Percentiles rank a stretch among this genome's conserved stretches.
Evolutionary conservation across 2,113 vertebrate species (phyloP).

Genomic region (Leucopsar rothschildi): DNA sequence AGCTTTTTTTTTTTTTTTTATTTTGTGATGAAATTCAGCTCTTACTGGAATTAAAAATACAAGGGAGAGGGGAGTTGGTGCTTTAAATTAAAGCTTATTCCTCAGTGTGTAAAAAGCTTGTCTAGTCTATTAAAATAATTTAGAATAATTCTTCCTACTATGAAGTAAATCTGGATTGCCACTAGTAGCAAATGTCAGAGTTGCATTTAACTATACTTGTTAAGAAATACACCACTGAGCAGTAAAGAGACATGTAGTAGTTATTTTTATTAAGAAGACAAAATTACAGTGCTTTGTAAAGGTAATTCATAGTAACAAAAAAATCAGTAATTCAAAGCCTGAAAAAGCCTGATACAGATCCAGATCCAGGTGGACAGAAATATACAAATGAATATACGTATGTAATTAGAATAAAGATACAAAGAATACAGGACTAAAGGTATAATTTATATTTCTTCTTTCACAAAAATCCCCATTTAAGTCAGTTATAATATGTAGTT

Average conservation of each 20-base stretch:
- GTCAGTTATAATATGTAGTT: background rate
- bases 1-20: background rate
- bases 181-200: background rate
- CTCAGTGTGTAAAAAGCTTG: background rate
- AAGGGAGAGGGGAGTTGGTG: background rate
- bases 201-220: background rate
- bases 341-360: background rate
- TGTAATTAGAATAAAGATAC: background rate
- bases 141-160: background rate
- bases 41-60: background rate
- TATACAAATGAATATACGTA: background rate
- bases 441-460: background rate
- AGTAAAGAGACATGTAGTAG: background rate
- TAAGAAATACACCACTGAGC: background rate
- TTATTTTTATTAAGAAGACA: background rate
- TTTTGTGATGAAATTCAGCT: background rate
- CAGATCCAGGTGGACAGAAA: background rate
- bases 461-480: background rate
- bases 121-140: background rate
- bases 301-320: background rate
- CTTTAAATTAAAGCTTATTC: background rate
- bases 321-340: constrained; percentile 14
- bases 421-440: background rate
- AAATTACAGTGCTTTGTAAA: background rate
- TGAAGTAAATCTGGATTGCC: background rate